Base-by-base conservation (phyloP, 2,888 invertebrate genomes). In the Hydrotaea cyrtoneurina region DNA sequence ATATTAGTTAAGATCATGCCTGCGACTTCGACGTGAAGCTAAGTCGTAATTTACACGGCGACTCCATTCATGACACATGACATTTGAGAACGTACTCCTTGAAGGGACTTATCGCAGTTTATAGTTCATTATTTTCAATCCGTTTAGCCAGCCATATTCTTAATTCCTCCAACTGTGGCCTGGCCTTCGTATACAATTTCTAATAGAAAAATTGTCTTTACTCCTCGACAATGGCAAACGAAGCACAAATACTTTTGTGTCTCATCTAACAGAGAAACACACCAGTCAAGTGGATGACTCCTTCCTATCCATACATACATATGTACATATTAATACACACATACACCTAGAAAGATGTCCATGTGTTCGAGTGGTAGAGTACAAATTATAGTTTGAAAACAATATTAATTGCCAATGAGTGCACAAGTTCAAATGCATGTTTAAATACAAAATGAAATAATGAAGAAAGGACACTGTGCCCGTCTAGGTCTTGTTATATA, bases 341-440 rank as follows among this genome's bases (percentile, higher is more conserved):
- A 50, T 15, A 50, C n/a, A n/a, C 13, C 4, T 50, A 50, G 8
- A 15, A 2, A 50, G 13, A n/a, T 50, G n/a, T 39, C 7, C 2
- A 31, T 50, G 55, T 55, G 2, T 8, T 21, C 53, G 23, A 26
- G 36, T 23, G 46, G 62, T 62, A 43, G 4, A 21, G 23, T 59
- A 64, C 53, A 76, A 69, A 69, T 69, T 69, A 13, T 59, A 75
- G 78, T 59, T 69, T 69, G 74, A 55, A 76, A 81, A 81, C 64
- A 73, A 81, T 75, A 84, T 84, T 79, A 84, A 87, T 87, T 87
- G 81, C 77, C 81, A 85, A 83, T 85, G 78, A 86, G 83, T 81
- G 81, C 76, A 85, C 78, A 86, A 87, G 86, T 87, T 85, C 85
- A 74, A 81, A 75, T 77, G 55, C 72, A 76, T 66, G 21, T 21